These are phyloP conservation scores for Malthinus seriepunctatus DNA, from an alignment of 2,888 invertebrate genomes.

Conservation along the genomic window DNA sequence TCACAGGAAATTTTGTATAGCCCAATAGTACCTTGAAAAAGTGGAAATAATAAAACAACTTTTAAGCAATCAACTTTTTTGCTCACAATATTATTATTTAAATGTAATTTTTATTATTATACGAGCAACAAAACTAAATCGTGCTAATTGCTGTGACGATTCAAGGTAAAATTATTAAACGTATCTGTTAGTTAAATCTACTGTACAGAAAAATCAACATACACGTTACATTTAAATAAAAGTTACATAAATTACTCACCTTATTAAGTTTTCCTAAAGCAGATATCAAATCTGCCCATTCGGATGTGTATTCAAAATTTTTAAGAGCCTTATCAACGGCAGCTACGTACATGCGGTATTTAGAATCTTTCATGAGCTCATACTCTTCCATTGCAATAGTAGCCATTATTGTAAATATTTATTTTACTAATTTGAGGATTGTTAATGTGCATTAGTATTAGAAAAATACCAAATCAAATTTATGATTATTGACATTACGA, in stretches of 20 bases:
- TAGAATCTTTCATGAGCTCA: conserved; percentile 79
- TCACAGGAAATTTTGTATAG: conserved; percentile 81
- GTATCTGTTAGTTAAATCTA: background rate
- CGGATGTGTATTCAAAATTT: conserved; percentile 90
- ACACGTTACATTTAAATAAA: background rate
- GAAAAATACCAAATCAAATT: conserved; percentile 3
- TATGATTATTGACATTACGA: conserved; percentile 13
- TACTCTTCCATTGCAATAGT: conserved; percentile 73
- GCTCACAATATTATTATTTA: too few species aligned
- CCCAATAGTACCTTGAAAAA: conserved; percentile 70
- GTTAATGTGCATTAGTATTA: background rate
- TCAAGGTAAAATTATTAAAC: conserved; percentile 9
- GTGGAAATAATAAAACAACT: background rate
- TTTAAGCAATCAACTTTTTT: background rate
- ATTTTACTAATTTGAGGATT: background rate
- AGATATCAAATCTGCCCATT: conserved; percentile 93
- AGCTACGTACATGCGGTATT: conserved; percentile 78
- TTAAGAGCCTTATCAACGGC: conserved; percentile 86
- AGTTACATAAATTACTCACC: conserved; percentile 55
- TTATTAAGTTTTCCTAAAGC: conserved; percentile 88
- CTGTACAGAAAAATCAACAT: too few species aligned
- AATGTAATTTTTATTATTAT: too few species aligned
- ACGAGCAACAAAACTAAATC: too few species aligned
- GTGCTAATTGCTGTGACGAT: too few species aligned
- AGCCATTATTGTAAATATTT: conserved; percentile 49